phyloP scores from a whole-genome alignment of 2,888 invertebrate species.

The Germaria angustata region DNA sequence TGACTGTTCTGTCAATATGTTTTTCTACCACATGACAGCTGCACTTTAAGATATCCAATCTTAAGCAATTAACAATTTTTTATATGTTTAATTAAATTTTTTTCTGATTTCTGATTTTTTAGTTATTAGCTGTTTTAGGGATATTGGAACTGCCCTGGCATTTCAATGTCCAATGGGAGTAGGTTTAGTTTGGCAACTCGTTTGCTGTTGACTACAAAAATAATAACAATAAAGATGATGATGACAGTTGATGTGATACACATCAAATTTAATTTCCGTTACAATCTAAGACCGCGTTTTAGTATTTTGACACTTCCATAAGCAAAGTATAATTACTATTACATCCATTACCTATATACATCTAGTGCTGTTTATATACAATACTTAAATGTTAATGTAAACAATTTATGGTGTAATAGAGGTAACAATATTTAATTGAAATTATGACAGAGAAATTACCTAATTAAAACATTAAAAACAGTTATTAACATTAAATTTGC shows the following conservation, averaged over 20 bases:
- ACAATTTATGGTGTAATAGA: background rate
- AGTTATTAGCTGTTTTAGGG: no score
- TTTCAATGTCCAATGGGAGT: no score
- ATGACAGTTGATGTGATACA: constrained; percentile 52
- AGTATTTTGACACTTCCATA: constrained; percentile 47
- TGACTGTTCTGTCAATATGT: no score
- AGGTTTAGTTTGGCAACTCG: constrained; percentile 51
- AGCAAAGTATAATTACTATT: constrained; percentile 45
- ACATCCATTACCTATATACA: no score
- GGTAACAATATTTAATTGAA: constrained; percentile 44
- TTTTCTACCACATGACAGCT: no score
- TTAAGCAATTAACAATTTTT: no score
- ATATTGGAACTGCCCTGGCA: no score
- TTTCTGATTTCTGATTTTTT: no score
- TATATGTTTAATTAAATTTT: no score
- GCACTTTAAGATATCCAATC: no score
- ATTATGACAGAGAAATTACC: constrained; percentile 5
- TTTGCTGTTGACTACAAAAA: constrained; percentile 6
- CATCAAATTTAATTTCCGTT: constrained; percentile 65
- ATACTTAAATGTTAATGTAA: background rate
- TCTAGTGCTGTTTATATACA: no score
- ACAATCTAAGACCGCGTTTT: constrained; percentile 48
- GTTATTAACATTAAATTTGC: constrained; percentile 25
- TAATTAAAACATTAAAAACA: constrained; percentile 19
- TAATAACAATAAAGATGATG: constrained; percentile 49